phyloP scores from a whole-genome alignment of 2,113 vertebrate genomes.

The Lampris incognitus region DNA sequence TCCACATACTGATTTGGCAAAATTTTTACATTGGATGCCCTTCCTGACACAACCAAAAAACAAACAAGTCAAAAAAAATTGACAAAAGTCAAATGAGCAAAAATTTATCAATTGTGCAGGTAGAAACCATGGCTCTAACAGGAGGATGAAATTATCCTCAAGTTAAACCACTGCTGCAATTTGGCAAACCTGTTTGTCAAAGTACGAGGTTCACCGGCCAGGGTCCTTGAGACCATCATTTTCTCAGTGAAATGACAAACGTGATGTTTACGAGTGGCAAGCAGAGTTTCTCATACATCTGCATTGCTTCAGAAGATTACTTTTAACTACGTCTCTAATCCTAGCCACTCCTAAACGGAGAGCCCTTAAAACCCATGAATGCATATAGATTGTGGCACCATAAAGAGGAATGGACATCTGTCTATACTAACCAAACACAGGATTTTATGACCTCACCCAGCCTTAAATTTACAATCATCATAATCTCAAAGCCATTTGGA shows the following conservation, averaged over 20 bases:
- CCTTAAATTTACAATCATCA: not conserved
- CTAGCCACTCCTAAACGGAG: not conserved
- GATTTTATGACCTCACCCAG: constrained; percentile 10
- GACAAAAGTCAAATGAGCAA: too few species aligned
- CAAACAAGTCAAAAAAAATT: too few species aligned
- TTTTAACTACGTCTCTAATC: constrained; percentile 11
- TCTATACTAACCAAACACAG: not conserved
- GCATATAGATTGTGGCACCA: not conserved
- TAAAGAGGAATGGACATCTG: constrained; percentile 24
- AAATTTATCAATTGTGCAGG: too few species aligned
- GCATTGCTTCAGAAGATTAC: constrained; percentile 1
- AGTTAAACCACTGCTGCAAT: too few species aligned
- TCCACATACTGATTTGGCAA: too few species aligned
- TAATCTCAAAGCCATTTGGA: constrained; percentile 21
- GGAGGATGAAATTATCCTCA: too few species aligned
- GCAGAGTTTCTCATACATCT: constrained; percentile 1
- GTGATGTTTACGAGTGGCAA: not conserved
- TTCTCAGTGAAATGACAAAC: not conserved
- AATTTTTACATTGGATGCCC: too few species aligned
- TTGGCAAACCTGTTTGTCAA: too few species aligned
- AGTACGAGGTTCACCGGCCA: too few species aligned
- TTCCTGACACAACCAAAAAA: too few species aligned
- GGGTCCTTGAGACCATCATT: not conserved
- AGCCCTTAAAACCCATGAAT: constrained; percentile 32
- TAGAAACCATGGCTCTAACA: too few species aligned